These are phyloP conservation scores for Trinorchestia longiramus DNA, from an alignment of 1,140 invertebrate genomes.

Conservation along the genomic window DNA sequence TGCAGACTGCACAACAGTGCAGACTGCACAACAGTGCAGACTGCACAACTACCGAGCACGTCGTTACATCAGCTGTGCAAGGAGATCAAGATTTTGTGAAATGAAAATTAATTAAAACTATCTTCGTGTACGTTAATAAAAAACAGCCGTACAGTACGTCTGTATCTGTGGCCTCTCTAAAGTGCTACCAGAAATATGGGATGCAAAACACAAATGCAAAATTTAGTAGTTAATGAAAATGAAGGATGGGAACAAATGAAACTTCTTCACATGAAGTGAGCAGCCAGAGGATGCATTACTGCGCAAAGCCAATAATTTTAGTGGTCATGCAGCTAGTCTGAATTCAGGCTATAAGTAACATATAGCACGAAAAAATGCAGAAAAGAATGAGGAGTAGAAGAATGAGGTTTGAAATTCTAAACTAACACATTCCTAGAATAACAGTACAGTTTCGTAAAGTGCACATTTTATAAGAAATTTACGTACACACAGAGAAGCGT, in stretches of 20 bases:
- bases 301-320: background rate
- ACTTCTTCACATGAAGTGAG: background rate
- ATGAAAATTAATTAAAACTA: background rate
- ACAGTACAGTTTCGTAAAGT: too few relatives aligned
- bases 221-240: background rate
- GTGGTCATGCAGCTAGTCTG: background rate
- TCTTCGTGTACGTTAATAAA: background rate
- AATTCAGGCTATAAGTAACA: background rate
- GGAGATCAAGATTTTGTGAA: background rate
- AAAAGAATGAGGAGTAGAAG: background rate
- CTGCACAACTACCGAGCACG: background rate
- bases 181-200: background rate
- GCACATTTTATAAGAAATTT: background rate
- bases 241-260: background rate
- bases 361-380: background rate
- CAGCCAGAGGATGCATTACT: background rate
- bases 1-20: background rate
- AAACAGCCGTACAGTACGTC: too few relatives aligned
- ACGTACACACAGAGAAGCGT: background rate
- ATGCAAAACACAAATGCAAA: background rate
- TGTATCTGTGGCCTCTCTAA: background rate
- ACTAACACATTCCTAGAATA: too few relatives aligned
- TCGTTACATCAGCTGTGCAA: background rate
- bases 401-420: too few relatives aligned
- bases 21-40: background rate